phyloP scores from a whole-genome alignment of 2,113 vertebrate species.

The Macrotus californicus region DNA sequence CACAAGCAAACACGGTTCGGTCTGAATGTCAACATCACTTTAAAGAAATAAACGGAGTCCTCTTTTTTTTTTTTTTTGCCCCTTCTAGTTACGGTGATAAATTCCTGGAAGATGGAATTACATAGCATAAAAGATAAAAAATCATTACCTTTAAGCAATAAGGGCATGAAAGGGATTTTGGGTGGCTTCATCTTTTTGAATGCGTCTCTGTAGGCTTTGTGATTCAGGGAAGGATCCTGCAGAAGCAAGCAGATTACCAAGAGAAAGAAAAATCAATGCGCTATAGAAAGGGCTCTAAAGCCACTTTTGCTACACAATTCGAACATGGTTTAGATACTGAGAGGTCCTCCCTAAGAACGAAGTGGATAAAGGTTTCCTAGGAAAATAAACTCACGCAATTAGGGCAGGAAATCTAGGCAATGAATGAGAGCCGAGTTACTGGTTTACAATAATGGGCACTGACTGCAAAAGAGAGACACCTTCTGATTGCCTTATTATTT shows the following conservation, averaged over 20 bases:
- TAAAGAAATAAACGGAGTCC: conserved; percentile 13
- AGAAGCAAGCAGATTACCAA: conserved; percentile 74
- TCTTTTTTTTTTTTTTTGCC: neutral
- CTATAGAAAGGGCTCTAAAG: conserved; percentile 73
- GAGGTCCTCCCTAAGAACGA: conserved; percentile 62
- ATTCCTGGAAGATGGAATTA: neutral
- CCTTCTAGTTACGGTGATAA: neutral
- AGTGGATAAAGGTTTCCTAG: conserved; percentile 71
- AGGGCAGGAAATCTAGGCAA: conserved; percentile 65
- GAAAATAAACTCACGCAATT: conserved; percentile 66
- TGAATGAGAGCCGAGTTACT: conserved; percentile 65
- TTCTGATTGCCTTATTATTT: conserved; percentile 56
- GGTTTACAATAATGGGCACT: conserved; percentile 54
- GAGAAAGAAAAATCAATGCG: conserved; percentile 77
- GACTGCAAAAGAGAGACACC: conserved; percentile 37
- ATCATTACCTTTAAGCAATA: conserved; percentile 93
- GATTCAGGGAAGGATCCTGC: conserved; percentile 97
- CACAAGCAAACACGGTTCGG: neutral
- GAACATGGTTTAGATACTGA: conserved; percentile 70
- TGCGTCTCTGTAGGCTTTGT: conserved; percentile 97
- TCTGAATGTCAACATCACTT: neutral
- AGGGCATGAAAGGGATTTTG: conserved; percentile 98
- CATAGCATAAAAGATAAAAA: neutral
- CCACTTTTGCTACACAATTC: conserved; percentile 60
- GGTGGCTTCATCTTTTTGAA: conserved; percentile 99